Evolutionary conservation across 2,888 invertebrate species (phyloP).

Genomic region (Acrobasis suavella): DNA sequence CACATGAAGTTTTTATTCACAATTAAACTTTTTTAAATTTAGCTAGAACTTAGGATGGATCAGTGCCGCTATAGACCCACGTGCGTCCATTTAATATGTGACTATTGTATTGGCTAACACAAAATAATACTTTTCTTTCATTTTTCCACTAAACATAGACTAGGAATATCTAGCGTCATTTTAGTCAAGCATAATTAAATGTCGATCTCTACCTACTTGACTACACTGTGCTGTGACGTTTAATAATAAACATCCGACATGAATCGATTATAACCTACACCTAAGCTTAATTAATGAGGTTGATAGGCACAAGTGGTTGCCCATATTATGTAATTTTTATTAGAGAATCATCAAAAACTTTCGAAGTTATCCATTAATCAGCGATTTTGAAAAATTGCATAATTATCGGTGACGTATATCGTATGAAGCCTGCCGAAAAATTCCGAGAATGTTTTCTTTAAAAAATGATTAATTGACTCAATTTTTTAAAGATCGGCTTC

Average conservation of each 20-base stretch:
- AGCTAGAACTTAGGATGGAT: conserved; percentile 38
- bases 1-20: conserved; percentile 53
- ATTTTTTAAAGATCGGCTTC: conserved; percentile 41
- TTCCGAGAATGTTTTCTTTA: conserved; percentile 27
- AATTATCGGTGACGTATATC: conserved; percentile 19
- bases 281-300: background rate
- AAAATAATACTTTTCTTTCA: too few relatives aligned
- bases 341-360: background rate
- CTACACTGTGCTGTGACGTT: too few relatives aligned
- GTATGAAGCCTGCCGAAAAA: conserved; percentile 26
- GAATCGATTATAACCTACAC: background rate
- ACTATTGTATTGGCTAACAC: background rate
- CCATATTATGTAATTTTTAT: conserved; percentile 7
- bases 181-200: too few relatives aligned
- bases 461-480: conserved; percentile 33
- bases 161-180: too few relatives aligned
- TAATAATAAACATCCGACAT: too few relatives aligned
- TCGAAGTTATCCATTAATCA: conserved; percentile 8
- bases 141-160: too few relatives aligned
- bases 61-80: background rate
- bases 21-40: conserved; percentile 59
- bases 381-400: conserved; percentile 20
- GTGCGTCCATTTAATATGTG: conserved; percentile 25
- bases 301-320: background rate
- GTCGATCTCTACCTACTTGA: too few relatives aligned